Conservation (phyloP, 2,113 vertebrate species). For the Platysteira castanea region DNA sequence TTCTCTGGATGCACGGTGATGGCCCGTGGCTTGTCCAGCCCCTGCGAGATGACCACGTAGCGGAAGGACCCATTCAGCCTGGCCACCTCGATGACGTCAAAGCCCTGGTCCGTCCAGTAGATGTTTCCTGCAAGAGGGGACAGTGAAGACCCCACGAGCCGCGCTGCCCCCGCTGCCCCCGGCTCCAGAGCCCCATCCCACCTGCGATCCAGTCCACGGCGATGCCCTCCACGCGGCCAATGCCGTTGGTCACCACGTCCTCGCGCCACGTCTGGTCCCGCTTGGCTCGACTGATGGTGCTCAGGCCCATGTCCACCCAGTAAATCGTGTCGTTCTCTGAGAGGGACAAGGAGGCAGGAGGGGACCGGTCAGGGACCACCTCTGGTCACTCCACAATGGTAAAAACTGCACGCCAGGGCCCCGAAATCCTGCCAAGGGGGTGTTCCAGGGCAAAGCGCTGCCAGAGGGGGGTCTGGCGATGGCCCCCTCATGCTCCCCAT, state of each 20-base stretch:
- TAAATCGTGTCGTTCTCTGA: constrained; percentile 97
- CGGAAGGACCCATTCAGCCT: constrained; percentile 96
- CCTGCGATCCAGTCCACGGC: constrained; percentile 97
- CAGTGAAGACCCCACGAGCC: accelerated
- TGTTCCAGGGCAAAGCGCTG: accelerated
- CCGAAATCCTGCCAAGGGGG: accelerated
- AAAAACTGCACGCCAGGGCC: accelerated
- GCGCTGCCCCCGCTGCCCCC: accelerated
- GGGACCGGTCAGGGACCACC: accelerated
- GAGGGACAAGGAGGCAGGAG: background rate
- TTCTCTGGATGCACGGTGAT: constrained; percentile 94
- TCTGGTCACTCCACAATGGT: background rate
- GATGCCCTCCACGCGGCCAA: constrained; percentile 93
- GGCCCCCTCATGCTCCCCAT: accelerated
- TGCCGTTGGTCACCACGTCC: constrained; percentile 94
- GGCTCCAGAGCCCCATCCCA: background rate
- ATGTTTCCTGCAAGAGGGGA: constrained; percentile 86
- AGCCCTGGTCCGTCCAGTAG: constrained; percentile 98
- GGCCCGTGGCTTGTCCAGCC: constrained; percentile 93
- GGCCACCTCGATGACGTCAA: constrained; percentile 96
- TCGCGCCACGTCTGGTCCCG: constrained; percentile 95
- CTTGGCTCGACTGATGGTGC: constrained; percentile 95
- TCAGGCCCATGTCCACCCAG: constrained; percentile 97
- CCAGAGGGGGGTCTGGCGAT: background rate
- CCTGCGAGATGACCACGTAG: constrained; percentile 95